Base-by-base conservation (phyloP, 2,113 vertebrate genomes). In the Columba livia region DNA sequence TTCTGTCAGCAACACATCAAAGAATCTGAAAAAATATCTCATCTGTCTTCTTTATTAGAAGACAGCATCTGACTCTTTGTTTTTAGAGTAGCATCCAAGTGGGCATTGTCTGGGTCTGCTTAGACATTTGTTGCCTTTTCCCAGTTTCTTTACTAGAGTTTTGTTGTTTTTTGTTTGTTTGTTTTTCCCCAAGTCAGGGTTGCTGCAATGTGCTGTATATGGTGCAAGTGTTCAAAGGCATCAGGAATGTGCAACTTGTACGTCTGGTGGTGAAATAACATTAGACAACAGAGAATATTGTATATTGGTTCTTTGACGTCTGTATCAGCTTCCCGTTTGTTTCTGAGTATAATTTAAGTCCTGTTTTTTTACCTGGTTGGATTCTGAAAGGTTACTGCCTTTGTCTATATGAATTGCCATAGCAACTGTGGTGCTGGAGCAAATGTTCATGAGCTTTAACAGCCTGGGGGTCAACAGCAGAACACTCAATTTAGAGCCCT, bases 321-420 rank as follows among this genome's bases (percentile, higher is more conserved):
- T 86, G 0, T 90, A 88, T 86, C 93, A 94, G 79, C 90, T 91
- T 88, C 67, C 67, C 83, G 40, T 92, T 96, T 81, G 57, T 71
- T 95, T 95, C 85, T 44, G 85, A 90, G 75, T 74, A 60, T 56
- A 56, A 93, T 94, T 91, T 74, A 42, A 75, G 44, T 71, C 65
- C 75, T 34, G n/a, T 23, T 60, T 96, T 96, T 94, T 94, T 78
- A 96, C 79, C 92, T 95, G 75, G 24, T 50, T 92, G 77, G 64
- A 71, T 78, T 72, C 75, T 90, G 90, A 84, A 86, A 89, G 58
- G 91, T 93, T 89, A 51, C 79, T 88, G 71, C 54, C 79, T 90
- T 89, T 95, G 89, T 96, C 94, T 91, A 2, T 91, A 82, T 90
- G 94, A 93, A 93, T 88, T 92, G 72, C 88, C 75, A 86, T 96